These are phyloP conservation scores for Styela plicata DNA, from an alignment of 23 tunicate species.

Conservation along the genomic window DNA sequence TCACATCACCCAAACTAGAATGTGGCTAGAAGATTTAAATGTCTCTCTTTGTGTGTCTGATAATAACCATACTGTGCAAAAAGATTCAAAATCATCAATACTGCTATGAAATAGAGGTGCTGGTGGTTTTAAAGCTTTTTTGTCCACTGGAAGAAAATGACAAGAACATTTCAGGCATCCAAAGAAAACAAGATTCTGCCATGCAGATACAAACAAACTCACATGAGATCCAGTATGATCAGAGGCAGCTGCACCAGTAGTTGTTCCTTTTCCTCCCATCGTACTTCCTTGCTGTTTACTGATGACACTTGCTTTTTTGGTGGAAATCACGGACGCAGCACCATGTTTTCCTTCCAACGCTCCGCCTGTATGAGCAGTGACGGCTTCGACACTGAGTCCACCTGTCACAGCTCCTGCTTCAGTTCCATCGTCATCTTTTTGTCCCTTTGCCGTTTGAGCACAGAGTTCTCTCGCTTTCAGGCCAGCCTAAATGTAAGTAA, in stretches of 20 bases:
- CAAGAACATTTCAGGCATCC: too few species aligned
- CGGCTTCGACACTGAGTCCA: conserved; percentile 87
- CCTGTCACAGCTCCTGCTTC: conserved; percentile 41
- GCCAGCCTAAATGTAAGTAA: conserved; percentile 53
- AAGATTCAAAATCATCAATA: too few species aligned
- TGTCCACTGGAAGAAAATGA: too few species aligned
- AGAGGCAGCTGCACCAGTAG: conserved; percentile 27
- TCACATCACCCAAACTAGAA: too few species aligned
- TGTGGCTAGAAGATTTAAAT: too few species aligned
- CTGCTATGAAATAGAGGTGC: too few species aligned
- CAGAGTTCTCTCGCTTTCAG: conserved; percentile 77
- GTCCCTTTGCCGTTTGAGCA: conserved; percentile 58
- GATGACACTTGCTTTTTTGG: conserved; percentile 67
- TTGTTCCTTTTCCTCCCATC: conserved; percentile 54
- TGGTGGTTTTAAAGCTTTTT: too few species aligned
- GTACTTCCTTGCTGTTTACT: conserved; percentile 84
- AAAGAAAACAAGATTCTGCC: too few species aligned
- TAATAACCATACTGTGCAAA: too few species aligned
- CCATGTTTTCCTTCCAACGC: conserved; percentile 64
- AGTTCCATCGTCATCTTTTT: conserved; percentile 61
- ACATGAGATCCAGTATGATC: conserved; percentile 91
- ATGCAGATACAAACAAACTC: too few species aligned
- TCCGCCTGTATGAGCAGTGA: conserved; percentile 67
- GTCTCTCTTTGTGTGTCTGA: too few species aligned
- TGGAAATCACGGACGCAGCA: conserved; percentile 77